Base-by-base conservation (phyloP, 2,888 invertebrate genomes). In the Tinea pellionella region DNA sequence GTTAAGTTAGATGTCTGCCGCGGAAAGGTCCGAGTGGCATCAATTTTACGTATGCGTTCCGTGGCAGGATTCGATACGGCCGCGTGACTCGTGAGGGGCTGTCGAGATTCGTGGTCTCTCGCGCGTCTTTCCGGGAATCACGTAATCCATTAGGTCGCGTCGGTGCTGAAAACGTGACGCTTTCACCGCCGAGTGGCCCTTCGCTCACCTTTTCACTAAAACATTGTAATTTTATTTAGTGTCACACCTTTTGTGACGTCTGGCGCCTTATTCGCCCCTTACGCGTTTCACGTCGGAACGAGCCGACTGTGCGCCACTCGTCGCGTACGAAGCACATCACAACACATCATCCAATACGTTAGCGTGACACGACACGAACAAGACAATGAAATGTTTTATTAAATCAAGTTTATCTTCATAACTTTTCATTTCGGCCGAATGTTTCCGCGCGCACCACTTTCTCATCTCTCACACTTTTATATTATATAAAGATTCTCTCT, bases 131-230 rank as follows among this genome's bases (percentile, higher is more conserved):
- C 53, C 24, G 3, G 1, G 4, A 53, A 53, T 73, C 82, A 82
- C 82, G 82, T 81, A 82, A 78, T 78, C 80, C 80, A 82, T 81
- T 81, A 81, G 75, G 67, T 74, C 69, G 70, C 75, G 67, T 74
- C 69, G 70, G 67, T 16, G 62, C 63, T 71, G 68, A 37, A 13
- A 18, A 71, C 79, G 79, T 79, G 78, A 73, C 75, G 73, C 69
- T 72, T 71, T 69, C 51, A 68, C 30, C 32, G 15, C 47, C 13
- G 47, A 47, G 47, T 47, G 47, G 15, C 15, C 47, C 47, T 9
- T 47, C 16, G 2, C 16, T 2, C 15, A 47, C 15, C 47, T 47
- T 47, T 47, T 2, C 9, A 4, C 53, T 24, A 18, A 53, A 53
- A 12, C 53, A 2, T 53, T 53, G 4, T 19, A 53, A 53, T 53